Base-by-base conservation (phyloP, 2,888 invertebrate genomes). In the Beris chalybata region DNA sequence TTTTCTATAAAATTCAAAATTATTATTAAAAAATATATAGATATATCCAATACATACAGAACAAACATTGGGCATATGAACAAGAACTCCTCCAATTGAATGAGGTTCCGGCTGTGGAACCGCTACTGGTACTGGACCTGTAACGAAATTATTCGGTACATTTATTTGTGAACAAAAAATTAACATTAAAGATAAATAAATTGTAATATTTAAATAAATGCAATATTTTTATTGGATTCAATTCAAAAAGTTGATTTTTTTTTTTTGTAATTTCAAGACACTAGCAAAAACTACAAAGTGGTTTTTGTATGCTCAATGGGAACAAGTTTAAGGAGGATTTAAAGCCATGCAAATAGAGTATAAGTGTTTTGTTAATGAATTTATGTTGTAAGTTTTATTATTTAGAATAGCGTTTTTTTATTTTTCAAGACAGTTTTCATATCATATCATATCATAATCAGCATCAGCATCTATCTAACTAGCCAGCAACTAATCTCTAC, bases 11-110 rank as follows among this genome's bases (percentile, higher is more conserved):
- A 22, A 22, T 22, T 22, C 22, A 2, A 22, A 22, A 22, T 22
- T 22, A 22, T 22, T 22, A 22, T 22, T 22, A 22, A 22, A 22
- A 22, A 22, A 22, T 22, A 22, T 22, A 22, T 65, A 59, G 59
- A 53, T 50, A 47, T 15, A n/a, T 15, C 9, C 45, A 64, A 71
- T 77, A 79, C 81, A 79, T 80, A 81, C 85, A 82, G 85, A 85
- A 87, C 90, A 84, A 84, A 93, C 93, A 85, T 93, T 93, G 72
- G 93, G 93, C 93, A 94, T 93, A 79, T 93, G 92, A 72, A 92
- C 93, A 75, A 95, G 85, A 71, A 93, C 92, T 65, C 92, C 93
- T 71, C 93, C 92, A 67, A 93, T 90, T 32, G 88, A 90, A 81
- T 88, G 88, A 69, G 86, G 86, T 78, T 92, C 92, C 57, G 89